Conservation (phyloP, 35 echinoderm and acorn worm genomes). For the Heliocidaris tuberculata region DNA sequence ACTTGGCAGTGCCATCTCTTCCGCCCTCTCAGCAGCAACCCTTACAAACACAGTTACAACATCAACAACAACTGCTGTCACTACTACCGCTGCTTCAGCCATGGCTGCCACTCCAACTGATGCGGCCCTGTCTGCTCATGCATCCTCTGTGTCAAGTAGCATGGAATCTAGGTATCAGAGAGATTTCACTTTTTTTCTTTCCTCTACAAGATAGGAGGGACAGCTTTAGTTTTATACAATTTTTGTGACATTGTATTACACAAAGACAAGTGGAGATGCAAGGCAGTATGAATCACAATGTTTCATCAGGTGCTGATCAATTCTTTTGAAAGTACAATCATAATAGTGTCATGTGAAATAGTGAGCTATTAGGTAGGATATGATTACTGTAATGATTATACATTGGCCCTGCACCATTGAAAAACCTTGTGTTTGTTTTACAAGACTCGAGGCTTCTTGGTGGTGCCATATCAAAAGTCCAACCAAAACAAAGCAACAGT, state of each 20-base stretch:
- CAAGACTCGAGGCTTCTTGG: neutral
- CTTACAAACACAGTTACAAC: neutral
- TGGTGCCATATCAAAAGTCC: neutral
- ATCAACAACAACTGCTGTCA: conserved; percentile 19
- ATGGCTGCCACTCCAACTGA: conserved; percentile 11
- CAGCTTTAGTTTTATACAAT: neutral
- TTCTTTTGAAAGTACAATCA: neutral
- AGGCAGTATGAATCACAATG: neutral
- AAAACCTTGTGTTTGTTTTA: neutral
- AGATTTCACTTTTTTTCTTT: too few relatives aligned
- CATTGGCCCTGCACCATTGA: neutral
- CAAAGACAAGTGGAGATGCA: neutral
- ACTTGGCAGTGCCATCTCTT: conserved; percentile 48
- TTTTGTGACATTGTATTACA: neutral
- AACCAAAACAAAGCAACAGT: neutral
- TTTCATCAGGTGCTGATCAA: neutral
- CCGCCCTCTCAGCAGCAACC: conserved; percentile 24
- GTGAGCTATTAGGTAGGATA: neutral
- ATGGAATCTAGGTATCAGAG: neutral
- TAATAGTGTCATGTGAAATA: neutral
- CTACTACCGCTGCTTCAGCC: conserved; percentile 9
- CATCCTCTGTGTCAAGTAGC: neutral
- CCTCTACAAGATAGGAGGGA: neutral
- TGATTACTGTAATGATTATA: neutral
- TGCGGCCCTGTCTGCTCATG: neutral